Evolutionary conservation across 2,797 vertebrate species (phyloP).

Genomic region (Nasua narica): DNA sequence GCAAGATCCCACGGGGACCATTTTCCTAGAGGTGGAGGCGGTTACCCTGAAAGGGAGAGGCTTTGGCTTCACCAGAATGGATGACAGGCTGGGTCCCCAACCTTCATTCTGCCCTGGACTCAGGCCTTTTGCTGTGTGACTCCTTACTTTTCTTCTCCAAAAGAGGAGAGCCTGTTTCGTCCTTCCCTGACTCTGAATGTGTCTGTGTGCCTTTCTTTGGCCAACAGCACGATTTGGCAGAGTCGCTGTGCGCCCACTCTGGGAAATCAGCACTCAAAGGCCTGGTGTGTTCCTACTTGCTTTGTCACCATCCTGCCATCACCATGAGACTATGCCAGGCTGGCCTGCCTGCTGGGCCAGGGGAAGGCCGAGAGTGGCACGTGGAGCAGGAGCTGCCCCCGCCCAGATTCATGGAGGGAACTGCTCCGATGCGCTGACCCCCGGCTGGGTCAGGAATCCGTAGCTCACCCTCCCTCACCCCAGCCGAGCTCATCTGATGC

Average conservation of each 20-base stretch:
- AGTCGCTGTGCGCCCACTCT: rapidly evolving
- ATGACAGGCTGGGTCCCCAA: not conserved
- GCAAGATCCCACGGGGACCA: not conserved
- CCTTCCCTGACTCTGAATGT: not conserved
- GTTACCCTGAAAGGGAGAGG: not conserved
- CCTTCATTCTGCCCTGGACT: not conserved
- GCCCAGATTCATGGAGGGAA: not conserved
- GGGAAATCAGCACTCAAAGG: not conserved
- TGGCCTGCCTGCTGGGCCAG: not conserved
- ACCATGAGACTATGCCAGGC: not conserved
- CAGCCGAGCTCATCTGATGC: not conserved
- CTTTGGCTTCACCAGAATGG: not conserved
- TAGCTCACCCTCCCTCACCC: not conserved
- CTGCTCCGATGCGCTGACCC: not conserved
- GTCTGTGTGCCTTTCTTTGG: not conserved
- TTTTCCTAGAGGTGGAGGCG: not conserved
- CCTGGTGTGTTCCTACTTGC: not conserved
- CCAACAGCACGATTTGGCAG: not conserved
- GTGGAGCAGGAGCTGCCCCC: not conserved
- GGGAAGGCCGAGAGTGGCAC: not conserved
- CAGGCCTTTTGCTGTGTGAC: not conserved
- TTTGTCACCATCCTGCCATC: not conserved
- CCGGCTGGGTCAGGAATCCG: not conserved
- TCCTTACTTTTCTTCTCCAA: not conserved
- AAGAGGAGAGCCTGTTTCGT: not conserved